Conservation (phyloP, 1,140 invertebrate species). For the Dendroctonus ponderosae region DNA sequence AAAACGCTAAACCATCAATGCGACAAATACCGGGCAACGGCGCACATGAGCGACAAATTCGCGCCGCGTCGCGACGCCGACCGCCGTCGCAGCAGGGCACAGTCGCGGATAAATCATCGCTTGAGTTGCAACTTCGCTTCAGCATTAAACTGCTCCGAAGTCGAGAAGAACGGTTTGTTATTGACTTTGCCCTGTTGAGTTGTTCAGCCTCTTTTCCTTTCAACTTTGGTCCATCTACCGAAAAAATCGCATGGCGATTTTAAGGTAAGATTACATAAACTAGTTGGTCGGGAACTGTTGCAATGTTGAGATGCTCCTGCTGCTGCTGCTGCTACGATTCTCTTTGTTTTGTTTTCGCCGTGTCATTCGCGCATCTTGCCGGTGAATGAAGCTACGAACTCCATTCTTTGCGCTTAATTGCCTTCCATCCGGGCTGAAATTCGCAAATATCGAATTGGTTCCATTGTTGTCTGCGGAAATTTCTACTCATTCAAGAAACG, state of each 20-base stretch:
- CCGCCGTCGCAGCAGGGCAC: slow-evolving; percentile 2
- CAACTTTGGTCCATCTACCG: background rate
- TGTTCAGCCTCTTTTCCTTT: slow-evolving; percentile 1
- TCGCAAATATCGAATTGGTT: no score
- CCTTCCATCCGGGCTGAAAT: no score
- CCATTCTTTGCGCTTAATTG: background rate
- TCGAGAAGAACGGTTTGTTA: slow-evolving; percentile 6
- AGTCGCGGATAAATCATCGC: slow-evolving; percentile 21
- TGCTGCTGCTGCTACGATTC: background rate
- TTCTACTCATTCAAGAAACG: no score
- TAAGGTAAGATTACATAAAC: slow-evolving; percentile 15
- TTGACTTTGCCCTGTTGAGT: slow-evolving; percentile 22
- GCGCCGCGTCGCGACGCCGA: background rate
- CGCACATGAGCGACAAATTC: slow-evolving; percentile 21
- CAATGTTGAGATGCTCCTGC: background rate
- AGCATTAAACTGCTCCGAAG: background rate
- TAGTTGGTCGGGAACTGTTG: no score
- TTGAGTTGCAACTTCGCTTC: slow-evolving; percentile 4
- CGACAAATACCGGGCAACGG: slow-evolving; percentile 27
- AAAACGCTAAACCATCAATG: slow-evolving; percentile 26
- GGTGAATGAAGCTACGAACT: slow-evolving; percentile 6
- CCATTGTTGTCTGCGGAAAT: no score
- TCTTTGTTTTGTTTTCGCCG: slow-evolving; percentile 19
- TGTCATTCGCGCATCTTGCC: slow-evolving; percentile 13
- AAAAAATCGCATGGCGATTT: slow-evolving; percentile 19